Base-by-base conservation (phyloP, 2,888 invertebrate species). In the Reticulitermes lucifugus region DNA sequence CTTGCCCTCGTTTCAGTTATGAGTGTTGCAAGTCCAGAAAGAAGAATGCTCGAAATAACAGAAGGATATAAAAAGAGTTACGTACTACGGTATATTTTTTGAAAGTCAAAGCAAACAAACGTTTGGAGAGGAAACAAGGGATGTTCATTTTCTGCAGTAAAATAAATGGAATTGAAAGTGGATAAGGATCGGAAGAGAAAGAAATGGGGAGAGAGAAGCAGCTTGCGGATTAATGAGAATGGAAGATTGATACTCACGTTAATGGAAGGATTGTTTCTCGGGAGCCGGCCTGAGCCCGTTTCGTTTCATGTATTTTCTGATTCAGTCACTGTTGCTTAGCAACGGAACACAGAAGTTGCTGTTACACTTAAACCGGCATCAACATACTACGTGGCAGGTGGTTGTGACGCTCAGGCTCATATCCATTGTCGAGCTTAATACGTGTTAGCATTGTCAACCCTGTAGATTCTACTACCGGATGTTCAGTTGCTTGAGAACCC, bases 211-310 rank as follows among this genome's bases (percentile, higher is more conserved):
- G 22, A 35, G 81, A 60, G 65, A 22, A 59, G 59, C 22, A n/a
- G 43, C 21, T 46, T 22, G 29, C 18, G 83, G 73, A 83, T 73
- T 83, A 83, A 83, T 83, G 83, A 83, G 73, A 35, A 75, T 22
- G 35, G 79, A 84, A 84, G 86, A 86, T 86, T 84, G 86, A 86
- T 86, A 43, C 84, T 70, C 81, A 65, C 79, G 86, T 84, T 84
- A 86, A 86, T 84, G 83, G 83, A 80, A 51, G 51, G 77, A 51
- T 77, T 77, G 77, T 77, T 77, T 51, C 77, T n/a, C 77, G 73
- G 41, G 73, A 73, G 18, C 21, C 22, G 46, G 41, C 10, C 77
- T 46, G 4, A 35, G n/a, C 51, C 46, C 41, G 22, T 77, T 77
- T 65, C 65, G 25, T 65, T 65, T 65, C 25, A 25, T 12, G 7